Percentiles rank a stretch among this genome's conserved stretches.
Evolutionary conservation across 2,888 invertebrate genomes (phyloP).

Genomic region (Metallyticus violacea): DNA sequence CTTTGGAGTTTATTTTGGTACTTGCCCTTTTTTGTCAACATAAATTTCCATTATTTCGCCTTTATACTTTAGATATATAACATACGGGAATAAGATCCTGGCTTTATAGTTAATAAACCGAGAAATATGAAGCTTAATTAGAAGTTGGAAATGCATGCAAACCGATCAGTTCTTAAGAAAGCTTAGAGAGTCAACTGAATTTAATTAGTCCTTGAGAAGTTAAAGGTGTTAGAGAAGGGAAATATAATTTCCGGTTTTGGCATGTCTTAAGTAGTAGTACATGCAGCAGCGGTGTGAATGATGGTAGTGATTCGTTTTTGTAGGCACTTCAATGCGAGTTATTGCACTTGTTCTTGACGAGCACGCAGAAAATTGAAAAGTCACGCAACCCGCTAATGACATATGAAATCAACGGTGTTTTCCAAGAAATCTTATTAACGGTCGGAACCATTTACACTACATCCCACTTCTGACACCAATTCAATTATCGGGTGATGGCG

Average conservation of each 20-base stretch:
- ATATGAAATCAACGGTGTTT: background rate
- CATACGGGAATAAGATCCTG: no score
- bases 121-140: background rate
- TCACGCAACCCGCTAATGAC: background rate
- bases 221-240: background rate
- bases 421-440: background rate
- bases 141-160: background rate
- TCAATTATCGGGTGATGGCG: background rate
- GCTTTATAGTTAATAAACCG: background rate
- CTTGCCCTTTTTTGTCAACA: no score
- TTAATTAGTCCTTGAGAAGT: background rate
- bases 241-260: background rate
- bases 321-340: background rate
- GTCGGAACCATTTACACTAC: no score
- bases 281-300: no score
- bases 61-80: no score
- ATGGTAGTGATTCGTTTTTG: background rate
- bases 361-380: background rate
- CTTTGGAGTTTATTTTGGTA: no score
- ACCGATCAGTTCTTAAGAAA: background rate
- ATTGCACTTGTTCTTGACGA: background rate
- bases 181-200: background rate
- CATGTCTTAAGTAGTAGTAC: background rate
- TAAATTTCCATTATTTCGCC: no score
- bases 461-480: background rate